phyloP scores from a whole-genome alignment of 2,888 invertebrate species.

The Harpagoxenus sublaevis region DNA sequence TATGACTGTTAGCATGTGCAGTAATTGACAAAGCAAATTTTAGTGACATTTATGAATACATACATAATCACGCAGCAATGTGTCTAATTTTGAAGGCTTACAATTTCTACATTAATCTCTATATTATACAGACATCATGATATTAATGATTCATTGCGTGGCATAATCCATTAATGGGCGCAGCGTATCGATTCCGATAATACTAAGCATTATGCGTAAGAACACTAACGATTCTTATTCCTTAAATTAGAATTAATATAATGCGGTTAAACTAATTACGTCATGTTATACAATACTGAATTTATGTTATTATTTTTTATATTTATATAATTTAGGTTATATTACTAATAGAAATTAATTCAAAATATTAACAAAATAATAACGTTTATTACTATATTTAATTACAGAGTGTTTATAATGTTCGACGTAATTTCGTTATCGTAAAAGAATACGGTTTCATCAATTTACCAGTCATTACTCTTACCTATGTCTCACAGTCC shows the following conservation, averaged over 20 bases:
- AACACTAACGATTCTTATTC: neutral
- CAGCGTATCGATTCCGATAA: neutral
- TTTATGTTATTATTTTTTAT: neutral
- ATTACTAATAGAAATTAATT: neutral
- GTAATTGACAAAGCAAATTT: conserved; percentile 30
- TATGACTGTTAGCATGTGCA: neutral
- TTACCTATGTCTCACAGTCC: neutral
- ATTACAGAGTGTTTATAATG: neutral
- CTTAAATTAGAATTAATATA: neutral
- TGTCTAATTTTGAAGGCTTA: conserved; percentile 35
- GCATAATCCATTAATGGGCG: conserved; percentile 13
- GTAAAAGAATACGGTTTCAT: neutral
- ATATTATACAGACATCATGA: conserved; percentile 23
- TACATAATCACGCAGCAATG: neutral
- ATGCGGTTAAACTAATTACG: neutral
- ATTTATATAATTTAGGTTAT: neutral
- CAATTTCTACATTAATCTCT: conserved; percentile 39
- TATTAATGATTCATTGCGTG: conserved; percentile 43
- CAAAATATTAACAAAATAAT: neutral
- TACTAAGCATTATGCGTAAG: neutral
- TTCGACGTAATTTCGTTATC: neutral
- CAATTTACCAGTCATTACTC: neutral
- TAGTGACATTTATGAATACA: conserved; percentile 2
- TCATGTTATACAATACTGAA: neutral
- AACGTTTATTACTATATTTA: neutral